Conservation (phyloP, 2,113 vertebrate genomes). For the Triplophysa tibetana region DNA sequence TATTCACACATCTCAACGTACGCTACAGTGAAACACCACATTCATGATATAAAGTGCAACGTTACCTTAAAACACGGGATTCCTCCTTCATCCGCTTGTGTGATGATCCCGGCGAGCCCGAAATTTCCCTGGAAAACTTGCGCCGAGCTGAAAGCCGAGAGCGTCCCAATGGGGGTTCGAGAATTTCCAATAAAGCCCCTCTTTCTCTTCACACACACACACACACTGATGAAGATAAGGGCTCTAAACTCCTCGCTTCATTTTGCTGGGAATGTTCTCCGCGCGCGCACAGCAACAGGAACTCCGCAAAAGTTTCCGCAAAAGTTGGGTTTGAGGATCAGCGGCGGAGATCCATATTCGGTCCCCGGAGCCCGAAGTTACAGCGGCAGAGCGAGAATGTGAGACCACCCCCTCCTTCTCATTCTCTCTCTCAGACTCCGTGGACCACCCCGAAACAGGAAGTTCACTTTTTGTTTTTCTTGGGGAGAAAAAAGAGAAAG, state of each 20-base stretch:
- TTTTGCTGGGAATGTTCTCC: conserved; percentile 33
- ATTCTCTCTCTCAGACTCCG: conserved; percentile 73
- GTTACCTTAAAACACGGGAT: conserved; percentile 57
- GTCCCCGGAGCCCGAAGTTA: conserved; percentile 71
- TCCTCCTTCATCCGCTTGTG: conserved; percentile 69
- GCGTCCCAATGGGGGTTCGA: conserved; percentile 63
- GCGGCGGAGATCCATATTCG: conserved; percentile 71
- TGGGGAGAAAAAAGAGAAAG: conserved; percentile 58
- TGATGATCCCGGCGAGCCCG: conserved; percentile 58
- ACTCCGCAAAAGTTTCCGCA: conserved; percentile 53
- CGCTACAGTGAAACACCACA: background rate
- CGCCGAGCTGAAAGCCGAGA: conserved; percentile 57
- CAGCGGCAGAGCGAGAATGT: conserved; percentile 74
- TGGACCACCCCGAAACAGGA: conserved; percentile 86
- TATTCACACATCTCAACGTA: conserved; percentile 8
- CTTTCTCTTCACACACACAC: conserved; percentile 52
- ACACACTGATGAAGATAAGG: conserved; percentile 60
- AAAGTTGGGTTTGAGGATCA: conserved; percentile 57
- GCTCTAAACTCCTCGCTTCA: conserved; percentile 27
- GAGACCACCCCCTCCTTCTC: conserved; percentile 58
- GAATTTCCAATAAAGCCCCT: conserved; percentile 72
- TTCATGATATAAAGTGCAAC: conserved; percentile 9
- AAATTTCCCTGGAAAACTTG: conserved; percentile 63
- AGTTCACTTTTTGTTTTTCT: conserved; percentile 83
- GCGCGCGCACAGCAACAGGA: conserved; percentile 54